phyloP scores from a whole-genome alignment of 2,888 invertebrate genomes.

The Oscheius sp. region DNA sequence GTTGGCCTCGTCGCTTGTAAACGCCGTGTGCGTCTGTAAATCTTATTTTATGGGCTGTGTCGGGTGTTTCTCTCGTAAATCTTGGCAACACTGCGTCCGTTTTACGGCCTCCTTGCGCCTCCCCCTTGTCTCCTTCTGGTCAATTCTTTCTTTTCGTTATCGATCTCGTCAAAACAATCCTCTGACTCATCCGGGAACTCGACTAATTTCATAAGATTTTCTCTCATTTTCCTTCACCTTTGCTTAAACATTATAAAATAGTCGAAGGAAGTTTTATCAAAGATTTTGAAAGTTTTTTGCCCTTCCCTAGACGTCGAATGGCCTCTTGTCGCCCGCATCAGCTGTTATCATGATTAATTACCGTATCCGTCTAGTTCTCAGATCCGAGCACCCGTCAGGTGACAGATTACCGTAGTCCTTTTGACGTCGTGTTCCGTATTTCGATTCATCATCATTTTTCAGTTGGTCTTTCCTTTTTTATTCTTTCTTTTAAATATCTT shows the following conservation, averaged over 20 bases:
- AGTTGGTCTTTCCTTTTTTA: background rate
- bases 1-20: conserved; percentile 12
- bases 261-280: background rate
- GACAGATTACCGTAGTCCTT: conserved; percentile 27
- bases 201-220: background rate
- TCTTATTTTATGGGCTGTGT: conserved; percentile 27
- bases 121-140: background rate
- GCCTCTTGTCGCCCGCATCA: no score
- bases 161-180: background rate
- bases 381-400: conserved; percentile 25
- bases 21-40: conserved; percentile 28
- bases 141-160: background rate
- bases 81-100: conserved; percentile 25
- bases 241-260: background rate
- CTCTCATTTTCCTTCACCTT: background rate
- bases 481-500: background rate
- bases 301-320: background rate
- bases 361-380: conserved; percentile 27
- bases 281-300: background rate
- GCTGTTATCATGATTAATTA: conserved; percentile 32
- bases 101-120: conserved; percentile 6
- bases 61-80: conserved; percentile 31
- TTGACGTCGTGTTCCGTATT: background rate
- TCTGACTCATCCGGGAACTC: background rate
- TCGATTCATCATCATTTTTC: conserved; percentile 4